Conservation (phyloP, 1,140 invertebrate genomes). For the Paraescarpia echinospica region DNA sequence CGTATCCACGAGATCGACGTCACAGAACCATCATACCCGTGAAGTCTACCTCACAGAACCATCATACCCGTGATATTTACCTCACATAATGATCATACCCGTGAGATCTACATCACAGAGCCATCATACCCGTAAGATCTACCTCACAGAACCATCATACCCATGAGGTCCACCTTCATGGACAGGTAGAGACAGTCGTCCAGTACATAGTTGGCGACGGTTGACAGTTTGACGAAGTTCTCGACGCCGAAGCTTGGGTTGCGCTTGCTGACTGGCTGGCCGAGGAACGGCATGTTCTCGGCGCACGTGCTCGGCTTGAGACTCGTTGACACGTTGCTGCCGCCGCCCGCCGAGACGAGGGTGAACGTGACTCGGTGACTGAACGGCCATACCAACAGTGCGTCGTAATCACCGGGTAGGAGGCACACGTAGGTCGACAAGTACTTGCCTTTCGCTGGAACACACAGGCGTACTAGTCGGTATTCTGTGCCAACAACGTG, state of each 20-base stretch:
- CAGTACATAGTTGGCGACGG: conserved; percentile 70
- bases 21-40: neutral
- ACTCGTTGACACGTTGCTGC: conserved; percentile 59
- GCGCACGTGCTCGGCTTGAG: conserved; percentile 50
- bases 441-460: conserved; percentile 68
- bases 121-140: conserved; percentile 58
- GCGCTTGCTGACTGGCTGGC: conserved; percentile 49
- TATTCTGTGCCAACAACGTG: no score
- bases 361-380: conserved; percentile 89
- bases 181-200: conserved; percentile 89
- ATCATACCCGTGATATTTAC: neutral
- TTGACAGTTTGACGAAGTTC: conserved; percentile 48
- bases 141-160: conserved; percentile 61
- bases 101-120: neutral
- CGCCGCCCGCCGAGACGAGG: conserved; percentile 82
- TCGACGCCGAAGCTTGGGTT: conserved; percentile 57
- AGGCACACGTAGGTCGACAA: conserved; percentile 93
- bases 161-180: conserved; percentile 77
- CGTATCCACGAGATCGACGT: neutral
- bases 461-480: neutral
- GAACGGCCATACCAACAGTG: conserved; percentile 88
- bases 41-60: neutral
- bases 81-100: neutral
- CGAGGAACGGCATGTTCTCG: conserved; percentile 54
- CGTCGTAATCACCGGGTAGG: conserved; percentile 88